A percentile compares a stretch with the other conserved stretches of the same genome.
phyloP scores from a whole-genome alignment of 2,113 vertebrate species.

The Syrrhaptes paradoxus region DNA sequence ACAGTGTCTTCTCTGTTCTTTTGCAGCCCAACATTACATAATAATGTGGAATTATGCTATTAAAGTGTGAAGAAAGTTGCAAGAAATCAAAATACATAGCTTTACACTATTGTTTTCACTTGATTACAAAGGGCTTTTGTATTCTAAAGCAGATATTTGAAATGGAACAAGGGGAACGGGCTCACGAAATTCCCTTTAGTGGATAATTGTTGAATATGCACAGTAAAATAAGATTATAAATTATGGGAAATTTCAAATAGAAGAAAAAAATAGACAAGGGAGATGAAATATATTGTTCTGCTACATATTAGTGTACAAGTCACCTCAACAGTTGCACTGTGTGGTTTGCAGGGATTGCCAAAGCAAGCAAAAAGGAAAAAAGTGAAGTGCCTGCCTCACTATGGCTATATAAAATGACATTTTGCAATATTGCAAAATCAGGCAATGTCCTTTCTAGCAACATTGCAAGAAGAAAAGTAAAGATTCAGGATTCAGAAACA shows the following conservation, averaged over 20 bases:
- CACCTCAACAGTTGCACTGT: not conserved
- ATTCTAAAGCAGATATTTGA: conserved; percentile 8
- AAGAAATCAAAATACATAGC: not conserved
- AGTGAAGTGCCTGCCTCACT: not conserved
- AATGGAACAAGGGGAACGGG: not conserved
- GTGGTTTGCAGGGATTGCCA: not conserved
- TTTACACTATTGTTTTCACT: not conserved
- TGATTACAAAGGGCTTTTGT: not conserved
- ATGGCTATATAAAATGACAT: not conserved
- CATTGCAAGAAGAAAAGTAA: not conserved
- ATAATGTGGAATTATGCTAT: not conserved
- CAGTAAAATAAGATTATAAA: not conserved
- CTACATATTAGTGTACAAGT: not conserved
- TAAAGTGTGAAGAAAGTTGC: not conserved
- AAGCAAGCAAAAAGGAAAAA: not conserved
- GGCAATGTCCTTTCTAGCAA: not conserved
- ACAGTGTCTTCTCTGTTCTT: not conserved
- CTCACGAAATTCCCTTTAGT: not conserved
- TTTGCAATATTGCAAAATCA: not conserved
- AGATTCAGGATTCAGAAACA: not conserved
- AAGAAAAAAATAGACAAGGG: not conserved
- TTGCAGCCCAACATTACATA: not conserved
- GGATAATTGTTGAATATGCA: not conserved
- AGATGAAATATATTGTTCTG: not conserved
- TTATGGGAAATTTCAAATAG: not conserved